A percentile compares a stretch with the other conserved stretches of the same genome.
Evolutionary conservation across 1,140 invertebrate species (phyloP).

Genomic region (Rhynchophorus ferrugineus): DNA sequence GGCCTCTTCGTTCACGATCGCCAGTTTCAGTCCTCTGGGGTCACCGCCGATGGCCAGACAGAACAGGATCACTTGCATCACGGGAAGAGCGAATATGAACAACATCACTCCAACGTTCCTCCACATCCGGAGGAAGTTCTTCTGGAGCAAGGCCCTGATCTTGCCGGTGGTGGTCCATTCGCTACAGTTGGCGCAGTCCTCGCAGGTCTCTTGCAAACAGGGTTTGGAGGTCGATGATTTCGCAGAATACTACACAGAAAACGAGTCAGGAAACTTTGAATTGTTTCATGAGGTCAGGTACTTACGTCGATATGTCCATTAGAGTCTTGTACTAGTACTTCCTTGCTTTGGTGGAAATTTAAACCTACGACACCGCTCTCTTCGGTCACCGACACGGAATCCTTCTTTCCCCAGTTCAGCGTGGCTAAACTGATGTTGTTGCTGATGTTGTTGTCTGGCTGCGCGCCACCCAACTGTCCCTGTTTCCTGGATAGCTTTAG

Average conservation of each 20-base stretch:
- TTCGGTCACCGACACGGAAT: conserved; percentile 72
- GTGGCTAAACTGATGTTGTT: conserved; percentile 73
- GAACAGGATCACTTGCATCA: conserved; percentile 89
- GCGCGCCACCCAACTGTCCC: conserved; percentile 28
- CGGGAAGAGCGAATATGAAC: conserved; percentile 86
- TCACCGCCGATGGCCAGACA: conserved; percentile 90
- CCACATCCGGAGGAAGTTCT: conserved; percentile 86
- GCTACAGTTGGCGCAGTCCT: conserved; percentile 35
- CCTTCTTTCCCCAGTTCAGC: conserved; percentile 71
- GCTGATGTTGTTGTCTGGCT: conserved; percentile 57
- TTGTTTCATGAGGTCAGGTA: no score
- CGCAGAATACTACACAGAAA: conserved; percentile 19
- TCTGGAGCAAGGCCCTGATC: conserved; percentile 70
- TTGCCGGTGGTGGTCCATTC: conserved; percentile 43
- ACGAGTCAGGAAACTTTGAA: neutral
- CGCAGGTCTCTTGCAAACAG: conserved; percentile 28
- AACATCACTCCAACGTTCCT: conserved; percentile 82
- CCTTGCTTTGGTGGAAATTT: conserved; percentile 84
- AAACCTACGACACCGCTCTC: conserved; percentile 78
- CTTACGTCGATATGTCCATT: conserved; percentile 52
- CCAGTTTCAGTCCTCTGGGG: conserved; percentile 73
- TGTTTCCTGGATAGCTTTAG: conserved; percentile 72
- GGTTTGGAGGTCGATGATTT: conserved; percentile 27
- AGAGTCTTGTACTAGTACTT: conserved; percentile 68
- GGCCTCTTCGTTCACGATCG: conserved; percentile 78